Percentiles rank a stretch among this genome's conserved stretches.
phyloP scores from a whole-genome alignment of 2,888 invertebrate species.

The Amiota communis region DNA sequence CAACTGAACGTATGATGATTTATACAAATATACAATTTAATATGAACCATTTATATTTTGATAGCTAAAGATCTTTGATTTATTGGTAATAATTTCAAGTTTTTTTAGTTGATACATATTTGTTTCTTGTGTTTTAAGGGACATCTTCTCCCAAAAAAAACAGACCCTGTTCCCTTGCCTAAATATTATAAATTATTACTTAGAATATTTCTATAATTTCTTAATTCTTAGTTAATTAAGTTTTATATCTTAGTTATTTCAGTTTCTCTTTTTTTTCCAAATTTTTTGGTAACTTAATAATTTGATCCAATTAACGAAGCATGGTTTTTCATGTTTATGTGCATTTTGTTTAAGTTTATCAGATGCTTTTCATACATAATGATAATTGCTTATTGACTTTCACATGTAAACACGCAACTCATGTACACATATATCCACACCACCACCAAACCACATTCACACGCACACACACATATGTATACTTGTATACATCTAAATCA shows the following conservation, averaged over 20 bases:
- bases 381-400: constrained; percentile 27
- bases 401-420: too few species aligned
- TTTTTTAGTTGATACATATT: too few species aligned
- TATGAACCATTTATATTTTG: too few species aligned
- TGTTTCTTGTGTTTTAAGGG: too few species aligned
- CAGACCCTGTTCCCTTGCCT: too few species aligned
- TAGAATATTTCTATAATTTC: background rate
- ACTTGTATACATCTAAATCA: too few species aligned
- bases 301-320: constrained; percentile 49
- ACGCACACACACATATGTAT: background rate
- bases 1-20: too few species aligned
- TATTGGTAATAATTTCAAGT: too few species aligned
- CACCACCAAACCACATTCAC: background rate
- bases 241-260: background rate
- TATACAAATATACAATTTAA: too few species aligned
- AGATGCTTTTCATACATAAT: background rate
- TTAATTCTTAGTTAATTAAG: background rate
- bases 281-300: constrained; percentile 31
- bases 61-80: too few species aligned
- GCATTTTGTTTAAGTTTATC: background rate
- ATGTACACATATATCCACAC: background rate
- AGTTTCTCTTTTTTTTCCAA: background rate
- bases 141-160: too few species aligned
- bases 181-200: too few species aligned
- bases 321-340: constrained; percentile 33